These are phyloP conservation scores for Leptothorax acervorum DNA, from an alignment of 2,888 invertebrate genomes.

Conservation along the genomic window DNA sequence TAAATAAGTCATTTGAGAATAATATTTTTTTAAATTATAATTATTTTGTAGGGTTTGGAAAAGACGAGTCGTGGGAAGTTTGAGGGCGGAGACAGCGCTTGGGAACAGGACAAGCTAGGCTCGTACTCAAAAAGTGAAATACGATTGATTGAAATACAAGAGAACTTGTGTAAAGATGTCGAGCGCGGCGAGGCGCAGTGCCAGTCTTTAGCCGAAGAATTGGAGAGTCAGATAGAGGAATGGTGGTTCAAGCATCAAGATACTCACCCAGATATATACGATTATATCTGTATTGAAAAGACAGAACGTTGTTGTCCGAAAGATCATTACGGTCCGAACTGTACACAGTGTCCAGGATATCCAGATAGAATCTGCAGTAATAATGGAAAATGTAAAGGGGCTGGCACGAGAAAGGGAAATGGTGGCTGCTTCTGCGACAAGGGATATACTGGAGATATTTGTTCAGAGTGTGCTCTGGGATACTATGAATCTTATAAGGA, in stretches of 20 bases:
- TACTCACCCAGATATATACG: constrained; percentile 88
- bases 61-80: constrained; percentile 94
- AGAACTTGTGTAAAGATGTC: constrained; percentile 93
- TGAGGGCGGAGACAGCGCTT: constrained; percentile 97
- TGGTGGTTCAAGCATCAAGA: constrained; percentile 94
- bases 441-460: constrained; percentile 93
- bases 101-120: constrained; percentile 95
- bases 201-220: constrained; percentile 93
- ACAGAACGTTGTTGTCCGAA: constrained; percentile 94
- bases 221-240: constrained; percentile 93
- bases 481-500: constrained; percentile 92
- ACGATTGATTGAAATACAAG: constrained; percentile 96
- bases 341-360: constrained; percentile 92
- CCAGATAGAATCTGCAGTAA: constrained; percentile 92
- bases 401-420: constrained; percentile 96
- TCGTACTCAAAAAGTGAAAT: constrained; percentile 95
- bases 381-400: constrained; percentile 94
- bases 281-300: constrained; percentile 93
- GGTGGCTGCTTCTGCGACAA: constrained; percentile 95
- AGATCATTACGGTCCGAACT: constrained; percentile 93
- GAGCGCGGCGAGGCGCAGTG: constrained; percentile 92
- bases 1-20: not conserved
- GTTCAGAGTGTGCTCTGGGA: constrained; percentile 92
- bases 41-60: constrained; percentile 89
- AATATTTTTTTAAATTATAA: constrained; percentile 9